phyloP scores from a whole-genome alignment of 2,113 vertebrate species.

The Sinosuthora webbiana region DNA sequence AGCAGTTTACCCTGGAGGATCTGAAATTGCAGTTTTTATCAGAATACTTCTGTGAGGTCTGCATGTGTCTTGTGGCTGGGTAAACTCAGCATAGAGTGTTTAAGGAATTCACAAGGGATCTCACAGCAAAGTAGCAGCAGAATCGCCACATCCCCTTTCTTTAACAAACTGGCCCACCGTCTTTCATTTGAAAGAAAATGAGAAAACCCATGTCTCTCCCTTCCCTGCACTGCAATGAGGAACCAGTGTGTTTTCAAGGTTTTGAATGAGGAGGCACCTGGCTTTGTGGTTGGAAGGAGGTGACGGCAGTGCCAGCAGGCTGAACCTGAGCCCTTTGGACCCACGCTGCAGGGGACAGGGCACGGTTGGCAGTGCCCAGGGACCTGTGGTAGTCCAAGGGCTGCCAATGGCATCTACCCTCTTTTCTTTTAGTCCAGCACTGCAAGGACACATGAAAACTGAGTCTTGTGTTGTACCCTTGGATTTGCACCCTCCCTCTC shows the following conservation, averaged over 20 bases:
- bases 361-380: background rate
- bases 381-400: background rate
- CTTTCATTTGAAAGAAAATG: background rate
- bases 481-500: background rate
- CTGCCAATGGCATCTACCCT: background rate
- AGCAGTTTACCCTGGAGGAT: background rate
- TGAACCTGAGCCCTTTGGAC: background rate
- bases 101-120: background rate
- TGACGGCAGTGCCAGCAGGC: background rate
- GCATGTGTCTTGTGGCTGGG: background rate
- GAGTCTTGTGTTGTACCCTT: background rate
- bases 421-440: background rate
- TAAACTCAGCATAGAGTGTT: background rate
- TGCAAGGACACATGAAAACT: background rate
- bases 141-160: accelerated
- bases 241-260: background rate
- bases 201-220: background rate
- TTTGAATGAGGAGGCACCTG: accelerated
- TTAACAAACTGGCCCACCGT: background rate
- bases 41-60: background rate
- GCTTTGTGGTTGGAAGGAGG: background rate
- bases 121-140: background rate
- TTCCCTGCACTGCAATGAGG: accelerated
- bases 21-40: background rate
- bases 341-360: accelerated